Base-by-base conservation (phyloP, 2,888 invertebrate species). In the Andrena marginata region DNA sequence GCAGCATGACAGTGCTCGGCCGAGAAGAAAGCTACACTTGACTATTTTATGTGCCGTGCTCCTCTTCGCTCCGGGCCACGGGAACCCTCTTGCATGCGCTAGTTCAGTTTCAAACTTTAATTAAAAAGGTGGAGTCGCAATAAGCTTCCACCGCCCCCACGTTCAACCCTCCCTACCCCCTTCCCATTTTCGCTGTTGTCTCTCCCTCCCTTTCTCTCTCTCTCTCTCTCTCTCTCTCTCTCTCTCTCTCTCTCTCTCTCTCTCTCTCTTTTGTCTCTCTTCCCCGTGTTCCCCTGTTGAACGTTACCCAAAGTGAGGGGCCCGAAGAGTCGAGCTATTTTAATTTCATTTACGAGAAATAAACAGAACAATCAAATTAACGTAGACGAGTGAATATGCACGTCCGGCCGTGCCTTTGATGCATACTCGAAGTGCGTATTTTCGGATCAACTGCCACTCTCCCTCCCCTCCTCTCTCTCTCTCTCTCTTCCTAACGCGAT, bases 71-170 rank as follows among this genome's bases (percentile, higher is more conserved):
- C 77, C 54, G 80, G 82, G 84, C 77, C 67, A 82, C 84, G 67
- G 56, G 63, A 75, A 80, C 80, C 80, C 73, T 77, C 87, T 79
- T 85, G 85, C 87, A 85, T 88, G 82, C 84, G 84, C 87, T 85
- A 85, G 85, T 89, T 90, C 89, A 90, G 90, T 91, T 91, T 90
- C 88, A 88, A 92, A 92, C 90, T 92, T 92, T 91, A 92, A 92
- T 92, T 92, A 92, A 92, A 92, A 92, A 92, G 90, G 90, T 88
- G 89, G 86, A 89, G 83, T 86, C 85, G 87, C 89, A 89, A 87
- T 90, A 87, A 89, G 89, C 87, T 84, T 81, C 72, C 80, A 69
- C 80, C 80, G 65, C 33, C 80, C 79, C 60, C 81, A 29, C 80
- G 78, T 42, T 75, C 49, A 26, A 51, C 75, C 68, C 72, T 69